Percentiles rank a stretch among this genome's conserved stretches.
Evolutionary conservation across 2,888 invertebrate genomes (phyloP).

Genomic region (Clanis bilineata): DNA sequence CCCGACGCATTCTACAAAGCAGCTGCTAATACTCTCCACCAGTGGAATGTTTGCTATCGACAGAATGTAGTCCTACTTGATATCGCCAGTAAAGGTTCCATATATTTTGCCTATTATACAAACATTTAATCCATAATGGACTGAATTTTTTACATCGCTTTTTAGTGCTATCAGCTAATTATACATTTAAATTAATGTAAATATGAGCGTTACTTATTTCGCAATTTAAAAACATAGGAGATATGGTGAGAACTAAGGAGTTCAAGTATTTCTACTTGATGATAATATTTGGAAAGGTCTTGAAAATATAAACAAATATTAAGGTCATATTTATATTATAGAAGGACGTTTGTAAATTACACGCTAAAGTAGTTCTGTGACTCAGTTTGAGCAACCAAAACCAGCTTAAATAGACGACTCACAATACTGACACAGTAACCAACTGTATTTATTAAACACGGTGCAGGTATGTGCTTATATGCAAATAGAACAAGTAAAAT

Average conservation of each 20-base stretch:
- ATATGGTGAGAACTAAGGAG: not conserved
- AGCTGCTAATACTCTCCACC: slow-evolving; percentile 35
- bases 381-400: not conserved
- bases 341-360: not conserved
- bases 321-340: not conserved
- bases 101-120: not conserved
- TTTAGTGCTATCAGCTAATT: not conserved
- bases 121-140: not conserved
- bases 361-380: not conserved
- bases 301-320: not conserved
- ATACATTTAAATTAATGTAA: no score
- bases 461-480: not conserved
- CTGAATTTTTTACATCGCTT: not conserved
- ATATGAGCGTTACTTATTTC: no score
- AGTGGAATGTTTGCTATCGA: slow-evolving; percentile 27
- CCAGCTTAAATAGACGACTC: not conserved
- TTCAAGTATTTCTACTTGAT: not conserved
- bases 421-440: not conserved
- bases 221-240: not conserved
- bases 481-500: not conserved
- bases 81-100: slow-evolving; percentile 14
- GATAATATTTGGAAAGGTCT: not conserved
- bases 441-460: slow-evolving; percentile 4
- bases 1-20: slow-evolving; percentile 33
- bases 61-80: slow-evolving; percentile 27